These are phyloP conservation scores for Hiodon alosoides DNA, from an alignment of 2,113 vertebrate genomes.

Conservation along the genomic window DNA sequence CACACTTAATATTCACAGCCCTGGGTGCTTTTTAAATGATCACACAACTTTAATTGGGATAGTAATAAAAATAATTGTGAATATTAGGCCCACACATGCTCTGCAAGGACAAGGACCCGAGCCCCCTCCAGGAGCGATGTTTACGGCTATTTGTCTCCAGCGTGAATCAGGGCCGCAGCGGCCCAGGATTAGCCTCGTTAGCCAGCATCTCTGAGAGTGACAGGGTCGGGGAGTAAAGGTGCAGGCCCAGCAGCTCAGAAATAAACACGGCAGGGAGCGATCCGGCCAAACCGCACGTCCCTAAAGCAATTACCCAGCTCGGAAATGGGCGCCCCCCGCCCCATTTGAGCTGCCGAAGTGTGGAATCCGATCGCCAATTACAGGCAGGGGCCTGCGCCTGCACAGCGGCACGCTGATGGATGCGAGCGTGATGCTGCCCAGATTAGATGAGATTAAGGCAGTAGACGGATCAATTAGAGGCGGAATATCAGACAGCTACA, in stretches of 20 bases:
- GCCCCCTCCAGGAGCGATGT: background rate
- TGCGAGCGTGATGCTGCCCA: background rate
- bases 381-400: background rate
- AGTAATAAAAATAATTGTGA: too few species aligned
- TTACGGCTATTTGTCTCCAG: background rate
- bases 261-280: background rate
- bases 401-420: background rate
- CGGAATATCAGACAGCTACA: background rate
- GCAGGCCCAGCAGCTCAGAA: background rate
- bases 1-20: background rate
- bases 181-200: background rate
- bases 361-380: conserved; percentile 9
- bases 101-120: too few species aligned
- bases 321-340: background rate
- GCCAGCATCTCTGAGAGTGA: background rate
- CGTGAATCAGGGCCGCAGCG: background rate
- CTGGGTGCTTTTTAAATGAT: too few species aligned
- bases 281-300: background rate
- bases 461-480: conserved; percentile 13
- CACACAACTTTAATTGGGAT: too few species aligned
- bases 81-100: too few species aligned
- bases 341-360: background rate
- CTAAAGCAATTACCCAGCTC: conserved; percentile 13
- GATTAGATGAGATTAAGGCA: conserved; percentile 14
- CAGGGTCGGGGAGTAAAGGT: background rate